Evolutionary conservation across 2,888 invertebrate species (phyloP).

Genomic region (Cistogaster globosa): DNA sequence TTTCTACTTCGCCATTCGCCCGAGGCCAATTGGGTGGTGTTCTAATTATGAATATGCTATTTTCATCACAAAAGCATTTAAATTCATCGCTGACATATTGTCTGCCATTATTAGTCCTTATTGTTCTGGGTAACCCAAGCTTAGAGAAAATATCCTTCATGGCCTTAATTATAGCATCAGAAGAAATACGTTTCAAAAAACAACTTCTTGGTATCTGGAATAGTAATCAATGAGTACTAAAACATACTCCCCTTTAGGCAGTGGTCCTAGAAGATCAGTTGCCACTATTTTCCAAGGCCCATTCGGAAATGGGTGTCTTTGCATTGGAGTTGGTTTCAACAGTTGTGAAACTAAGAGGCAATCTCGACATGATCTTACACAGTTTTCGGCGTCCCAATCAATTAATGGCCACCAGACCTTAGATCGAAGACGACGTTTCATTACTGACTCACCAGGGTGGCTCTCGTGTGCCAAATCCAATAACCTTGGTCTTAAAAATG

Average conservation of each 20-base stretch:
- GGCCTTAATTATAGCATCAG: constrained; percentile 54
- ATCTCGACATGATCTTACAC: constrained; percentile 55
- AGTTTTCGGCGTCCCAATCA: constrained; percentile 41
- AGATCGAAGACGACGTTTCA: constrained; percentile 54
- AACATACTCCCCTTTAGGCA: constrained; percentile 38
- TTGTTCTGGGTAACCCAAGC: constrained; percentile 63
- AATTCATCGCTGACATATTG: constrained; percentile 70
- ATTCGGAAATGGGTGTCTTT: constrained; percentile 61
- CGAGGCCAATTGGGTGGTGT: constrained; percentile 53
- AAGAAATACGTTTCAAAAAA: constrained; percentile 54
- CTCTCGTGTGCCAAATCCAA: constrained; percentile 54
- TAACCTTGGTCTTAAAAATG: constrained; percentile 25
- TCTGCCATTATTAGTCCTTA: constrained; percentile 70
- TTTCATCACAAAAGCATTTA: constrained; percentile 60
- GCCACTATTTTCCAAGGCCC: constrained; percentile 53
- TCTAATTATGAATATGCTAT: constrained; percentile 66
- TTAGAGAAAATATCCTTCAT: constrained; percentile 61
- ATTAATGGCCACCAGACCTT: constrained; percentile 63
- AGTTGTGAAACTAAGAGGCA: constrained; percentile 61
- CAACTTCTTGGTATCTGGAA: constrained; percentile 52
- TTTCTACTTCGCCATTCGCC: constrained; percentile 64
- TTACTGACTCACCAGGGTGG: constrained; percentile 61
- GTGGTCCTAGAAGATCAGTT: too few relatives aligned
- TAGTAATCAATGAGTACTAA: constrained; percentile 67
- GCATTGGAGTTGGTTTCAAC: constrained; percentile 47